These are phyloP conservation scores for Pogonus chalceus DNA, from an alignment of 1,140 invertebrate genomes.

Conservation along the genomic window DNA sequence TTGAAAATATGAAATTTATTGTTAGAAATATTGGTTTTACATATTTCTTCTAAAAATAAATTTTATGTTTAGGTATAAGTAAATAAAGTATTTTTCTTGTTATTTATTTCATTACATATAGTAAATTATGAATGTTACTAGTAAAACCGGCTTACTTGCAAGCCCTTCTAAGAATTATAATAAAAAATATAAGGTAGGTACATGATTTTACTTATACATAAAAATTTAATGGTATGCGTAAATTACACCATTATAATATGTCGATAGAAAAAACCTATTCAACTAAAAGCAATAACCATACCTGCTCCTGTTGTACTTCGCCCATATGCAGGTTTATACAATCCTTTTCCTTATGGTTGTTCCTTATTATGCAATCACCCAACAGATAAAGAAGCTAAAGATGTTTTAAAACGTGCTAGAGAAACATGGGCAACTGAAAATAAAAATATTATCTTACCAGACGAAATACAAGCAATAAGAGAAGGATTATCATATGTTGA, in stretches of 20 bases:
- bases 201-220: slow-evolving; percentile 7
- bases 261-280: slow-evolving; percentile 12
- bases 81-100: too few species aligned
- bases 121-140: slow-evolving; percentile 23
- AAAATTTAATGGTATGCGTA: slow-evolving; percentile 1
- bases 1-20: too few species aligned
- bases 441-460: slow-evolving; percentile 38
- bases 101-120: too few species aligned
- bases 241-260: slow-evolving; percentile 2
- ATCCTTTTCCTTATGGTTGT: slow-evolving; percentile 66
- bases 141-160: slow-evolving; percentile 28
- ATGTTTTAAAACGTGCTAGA: slow-evolving; percentile 59
- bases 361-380: slow-evolving; percentile 76
- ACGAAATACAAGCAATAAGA: slow-evolving; percentile 41
- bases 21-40: too few species aligned
- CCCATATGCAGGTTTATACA: slow-evolving; percentile 66
- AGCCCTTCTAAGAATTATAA: slow-evolving; percentile 25
- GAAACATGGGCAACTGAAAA: slow-evolving; percentile 49
- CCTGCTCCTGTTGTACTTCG: slow-evolving; percentile 57
- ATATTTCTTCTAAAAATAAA: too few species aligned
- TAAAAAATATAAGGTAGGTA: slow-evolving; percentile 18
- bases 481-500: slow-evolving; percentile 25
- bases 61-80: too few species aligned
- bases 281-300: slow-evolving; percentile 23
- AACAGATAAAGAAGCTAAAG: slow-evolving; percentile 58